phyloP scores from a whole-genome alignment of 2,888 invertebrate species.

The Acanthosepion lycidas region DNA sequence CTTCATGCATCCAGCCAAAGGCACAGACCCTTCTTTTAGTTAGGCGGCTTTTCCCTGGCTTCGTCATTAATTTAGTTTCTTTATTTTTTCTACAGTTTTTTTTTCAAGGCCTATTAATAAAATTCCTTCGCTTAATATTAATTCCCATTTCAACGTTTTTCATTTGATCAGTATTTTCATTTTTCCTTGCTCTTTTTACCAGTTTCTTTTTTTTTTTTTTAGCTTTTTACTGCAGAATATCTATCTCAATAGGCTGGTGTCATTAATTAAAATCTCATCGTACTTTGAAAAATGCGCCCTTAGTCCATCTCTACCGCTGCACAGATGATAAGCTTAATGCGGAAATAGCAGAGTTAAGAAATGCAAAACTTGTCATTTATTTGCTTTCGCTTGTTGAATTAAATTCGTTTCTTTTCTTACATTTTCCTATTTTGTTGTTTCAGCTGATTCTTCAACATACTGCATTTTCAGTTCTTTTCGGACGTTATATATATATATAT shows the following conservation, averaged over 20 bases:
- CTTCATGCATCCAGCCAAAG: not conserved
- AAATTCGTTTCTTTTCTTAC: not conserved
- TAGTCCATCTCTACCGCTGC: not conserved
- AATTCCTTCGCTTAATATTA: conserved; percentile 6
- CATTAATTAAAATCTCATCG: not conserved
- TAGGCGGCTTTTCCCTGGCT: not conserved
- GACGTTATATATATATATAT: not conserved
- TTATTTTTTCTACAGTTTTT: not conserved
- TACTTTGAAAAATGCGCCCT: not conserved
- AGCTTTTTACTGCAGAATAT: not conserved
- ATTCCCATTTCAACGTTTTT: not conserved
- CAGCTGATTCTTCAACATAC: not conserved
- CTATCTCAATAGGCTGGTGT: not conserved
- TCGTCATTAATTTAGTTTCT: conserved; percentile 4
- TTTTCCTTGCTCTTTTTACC: not conserved
- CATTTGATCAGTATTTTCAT: conserved; percentile 11
- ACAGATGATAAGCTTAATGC: not conserved
- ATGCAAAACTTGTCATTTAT: not conserved
- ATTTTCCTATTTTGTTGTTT: not conserved
- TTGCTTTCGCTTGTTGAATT: not conserved
- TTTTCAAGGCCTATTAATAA: conserved; percentile 11
- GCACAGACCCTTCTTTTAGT: not conserved
- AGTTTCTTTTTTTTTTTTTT: not conserved
- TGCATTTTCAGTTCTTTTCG: not conserved
- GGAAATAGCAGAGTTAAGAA: not conserved